Conservation (phyloP, 2,113 vertebrate genomes). For the Edolisoma coerulescens region DNA sequence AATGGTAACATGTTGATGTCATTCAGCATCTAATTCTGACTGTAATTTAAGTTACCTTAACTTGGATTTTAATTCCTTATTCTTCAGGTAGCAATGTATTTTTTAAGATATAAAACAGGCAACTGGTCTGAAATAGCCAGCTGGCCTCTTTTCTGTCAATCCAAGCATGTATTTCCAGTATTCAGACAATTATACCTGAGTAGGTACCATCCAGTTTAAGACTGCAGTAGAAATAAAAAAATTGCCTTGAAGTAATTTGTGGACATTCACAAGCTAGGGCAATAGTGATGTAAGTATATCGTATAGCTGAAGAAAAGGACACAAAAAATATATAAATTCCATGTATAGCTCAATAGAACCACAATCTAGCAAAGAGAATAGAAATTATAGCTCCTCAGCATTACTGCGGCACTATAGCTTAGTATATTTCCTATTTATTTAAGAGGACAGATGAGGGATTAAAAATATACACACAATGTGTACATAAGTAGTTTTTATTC, state of each 20-base stretch:
- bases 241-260: background rate
- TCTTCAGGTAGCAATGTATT: background rate
- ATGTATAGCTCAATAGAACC: background rate
- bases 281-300: background rate
- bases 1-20: background rate
- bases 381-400: background rate
- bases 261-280: background rate
- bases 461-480: background rate
- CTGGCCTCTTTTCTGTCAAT: background rate
- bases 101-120: background rate
- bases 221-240: background rate
- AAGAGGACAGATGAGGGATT: background rate
- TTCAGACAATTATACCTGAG: background rate
- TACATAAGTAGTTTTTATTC: background rate
- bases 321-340: background rate
- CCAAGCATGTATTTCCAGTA: background rate
- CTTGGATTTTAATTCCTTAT: background rate
- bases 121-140: background rate
- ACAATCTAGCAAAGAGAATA: background rate
- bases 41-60: background rate
- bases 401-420: background rate
- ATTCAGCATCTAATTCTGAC: background rate
- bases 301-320: background rate
- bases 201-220: background rate
- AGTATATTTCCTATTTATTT: background rate